Base-by-base conservation (phyloP, 2,113 vertebrate genomes). In the Cryptomyrus ogoouensis region DNA sequence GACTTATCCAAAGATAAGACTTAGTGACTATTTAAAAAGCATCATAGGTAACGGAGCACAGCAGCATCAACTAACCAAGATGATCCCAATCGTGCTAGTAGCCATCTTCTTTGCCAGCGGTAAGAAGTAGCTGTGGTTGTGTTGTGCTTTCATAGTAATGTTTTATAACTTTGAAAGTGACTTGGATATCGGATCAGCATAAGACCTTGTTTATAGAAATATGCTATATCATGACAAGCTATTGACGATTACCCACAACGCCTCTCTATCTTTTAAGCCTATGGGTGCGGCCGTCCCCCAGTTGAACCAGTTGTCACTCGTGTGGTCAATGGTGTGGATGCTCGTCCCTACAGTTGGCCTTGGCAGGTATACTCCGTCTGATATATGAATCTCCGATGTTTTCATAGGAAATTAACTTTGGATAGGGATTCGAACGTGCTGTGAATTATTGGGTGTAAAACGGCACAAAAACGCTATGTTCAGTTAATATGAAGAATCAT, bases 311-410 rank as follows among this genome's bases (percentile, higher is more conserved):
- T 93, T 90, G 49, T 92, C 0, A 7, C 94, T 93, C 96, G 97
- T 0, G 98, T 99, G 93, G 98, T 98, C 85, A 97, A 97, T 0
- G 97, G 97, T 70, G 96, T 95, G 0, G 94, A 97, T 0, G 97
- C 96, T 27, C 90, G 3, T 3, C 94, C 97, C 88, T 94, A 98
- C 94, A 98, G 97, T 94, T 99, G 98, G 98, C 97, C 98, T 0
- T 99, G 98, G 98, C 98, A 98, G 98, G 98, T 98, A 93, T 15
- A 52, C 35, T 1, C 27, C 0, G 74, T 39, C 17, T 80, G 74
- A 80, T 80, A 80, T 80, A 80, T 42, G 15, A 80, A 42, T 80
- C 31, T 39, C 19, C n/a, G 10, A n/a, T 9, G 15, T n/a, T 85
- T 46, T 21, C 83, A 46, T 19, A 85, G 83, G 19, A 39, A 39